Base-by-base conservation (phyloP, 1,140 invertebrate genomes). In the Anastrepha ludens region DNA sequence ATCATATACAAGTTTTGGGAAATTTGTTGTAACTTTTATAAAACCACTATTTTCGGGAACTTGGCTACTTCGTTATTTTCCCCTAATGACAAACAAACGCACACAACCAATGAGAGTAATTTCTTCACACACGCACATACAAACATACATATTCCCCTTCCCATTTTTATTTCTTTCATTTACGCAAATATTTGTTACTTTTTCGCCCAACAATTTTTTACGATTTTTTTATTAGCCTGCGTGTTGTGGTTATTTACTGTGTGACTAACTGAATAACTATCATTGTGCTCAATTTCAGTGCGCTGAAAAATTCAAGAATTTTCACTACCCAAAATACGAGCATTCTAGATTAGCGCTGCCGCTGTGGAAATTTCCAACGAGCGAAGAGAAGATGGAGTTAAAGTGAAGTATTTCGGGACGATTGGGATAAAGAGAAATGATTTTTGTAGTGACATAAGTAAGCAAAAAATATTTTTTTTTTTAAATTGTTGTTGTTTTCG, bases 201-300 rank as follows among this genome's bases (percentile, higher is more conserved):
- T 62, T 86, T 44, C 20, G 41, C n/a, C n/a, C 47, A 87, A 2
- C 11, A 65, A 50, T 65, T 87, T 70, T 87, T 87, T 87, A 87
- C 86, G 86, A 87, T 64, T 87, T 87, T 87, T 87, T 87, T 87
- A 87, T 87, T 87, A 87, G 86, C 67, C 86, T 87, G 86, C 86
- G 86, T 87, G 74, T 47, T 74, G 44, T 55, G 47, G 50, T 55
- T 58, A 81, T 81, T 81, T 55, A 81, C 74, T 55, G 3, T 55
- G 39, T 81, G 2, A 55, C 74, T 74, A 7, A 17, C 44, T 81
- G 64, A 62, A 15, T 62, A 13, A 17, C 50, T 6, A 9, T 62
- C 60, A 62, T 62, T 62, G 60, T 17, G 15, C 5, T 8, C 60
- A 15, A 62, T 62, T 62, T 62, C 15, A 62, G 60, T 62, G 15